Evolutionary conservation across 2,888 invertebrate species (phyloP), one percentile per base, ranked within the genome.

Genomic region (Tetragonisca angustula): DNA sequence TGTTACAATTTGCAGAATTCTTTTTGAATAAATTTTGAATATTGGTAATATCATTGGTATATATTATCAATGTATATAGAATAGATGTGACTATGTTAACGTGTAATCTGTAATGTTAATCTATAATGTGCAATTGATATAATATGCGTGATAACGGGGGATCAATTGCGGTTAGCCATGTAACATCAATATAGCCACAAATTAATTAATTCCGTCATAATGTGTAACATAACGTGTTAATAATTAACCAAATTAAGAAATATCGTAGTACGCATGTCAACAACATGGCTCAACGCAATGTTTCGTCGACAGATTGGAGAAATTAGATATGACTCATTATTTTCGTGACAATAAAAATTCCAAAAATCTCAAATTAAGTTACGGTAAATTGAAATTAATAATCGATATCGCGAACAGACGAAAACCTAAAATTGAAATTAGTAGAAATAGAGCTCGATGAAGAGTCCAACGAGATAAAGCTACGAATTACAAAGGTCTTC

Each of bases 131-230:
- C 17, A 21, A 43, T 65, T 65, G n/a, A 65, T 65, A n/a, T 65
- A 54, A 15, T 67, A 49, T 24, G 49, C 9, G 15, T 21, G 68
- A 13, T 21, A 17, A 43, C 24, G 32, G 17, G 67, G 52, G 73
- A 77, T 83, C 68, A 19, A 52, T 64, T n/a, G 70, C 65, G 82
- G 64, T 75, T 76, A 67, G 24, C 72, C 56, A 52, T 52, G 70
- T 74, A 80, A 86, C 82, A 78, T 81, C 84, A 76, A 83, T 81
- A 76, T 65, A 49, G 32, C 79, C 76, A 43, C 71, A 74, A 84
- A 81, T 85, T 87, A 85, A 89, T 89, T 89, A 87, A 89, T 87
- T 83, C 79, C 49, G 54, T 61, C 15, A 61, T 73, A 68, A 59
- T 64, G 59, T 64, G 67, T 43, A 73, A 68, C 11, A 24, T 62